Evolutionary conservation across 2,113 vertebrate genomes (phyloP), one percentile per base, ranked within the genome.

Genomic region (Nycticryphes semicollaris): DNA sequence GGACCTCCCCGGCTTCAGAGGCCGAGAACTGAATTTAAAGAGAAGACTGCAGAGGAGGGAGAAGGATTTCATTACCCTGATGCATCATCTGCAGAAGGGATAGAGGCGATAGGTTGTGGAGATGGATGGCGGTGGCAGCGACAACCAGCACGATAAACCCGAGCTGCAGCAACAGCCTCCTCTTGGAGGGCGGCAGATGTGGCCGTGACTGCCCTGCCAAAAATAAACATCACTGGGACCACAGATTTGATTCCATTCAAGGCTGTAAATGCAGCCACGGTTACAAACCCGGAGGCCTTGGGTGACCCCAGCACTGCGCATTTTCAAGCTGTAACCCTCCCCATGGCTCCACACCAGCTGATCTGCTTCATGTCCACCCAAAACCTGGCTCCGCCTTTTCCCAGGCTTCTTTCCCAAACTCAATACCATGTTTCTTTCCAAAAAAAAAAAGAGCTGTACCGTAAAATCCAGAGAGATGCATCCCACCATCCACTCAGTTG

Each of bases 361-460:
- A 41, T 15, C 18, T 67, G n/a, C 31, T 70, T 45, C 45, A n/a
- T 1, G 9, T 4, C 27, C 37, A 22, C 12, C n/a, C 39, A 33
- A 60, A 59, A 15, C 11, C 67, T 9, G 33, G 10, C 50, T 53
- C 56, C 48, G 57, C 3, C 59, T 31, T 35, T 69, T 12, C 57
- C n/a, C 45, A 21, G 30, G 39, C 37, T 76, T 37, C 43, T 35
- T 18, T 21, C 12, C 85, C 14, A 0, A 72, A 21, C 50, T 21
- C 45, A 64, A 24, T 2, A 19, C 4, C 0, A 0, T 2, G 22
- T 12, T 89, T 64, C 7, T 2, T 4, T 78, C 27, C n/a, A 43
- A 59, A 69, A 48, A 70, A 56, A 35, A 43, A 50, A 72, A 57
- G n/a, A 39, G 25, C 31, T 75, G 47, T 30, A 20, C 2, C 12